Evolutionary conservation across 2,888 invertebrate species (phyloP).

Genomic region (Lydus trimaculatus): DNA sequence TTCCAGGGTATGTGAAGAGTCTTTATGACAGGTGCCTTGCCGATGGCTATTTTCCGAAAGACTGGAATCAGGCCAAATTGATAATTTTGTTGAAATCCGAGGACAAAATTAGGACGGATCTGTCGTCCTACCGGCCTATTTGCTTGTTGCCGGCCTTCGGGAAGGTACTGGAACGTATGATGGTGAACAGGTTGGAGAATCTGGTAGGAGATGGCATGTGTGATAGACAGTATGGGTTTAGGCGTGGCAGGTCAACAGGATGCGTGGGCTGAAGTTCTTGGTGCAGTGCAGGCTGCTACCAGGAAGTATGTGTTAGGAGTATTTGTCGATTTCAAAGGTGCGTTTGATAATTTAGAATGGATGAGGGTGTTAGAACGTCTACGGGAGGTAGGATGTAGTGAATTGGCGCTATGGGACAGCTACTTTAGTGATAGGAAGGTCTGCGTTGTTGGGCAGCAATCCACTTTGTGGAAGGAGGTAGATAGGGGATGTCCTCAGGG

Average conservation of each 20-base stretch:
- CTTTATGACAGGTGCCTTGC: slow-evolving; percentile 10
- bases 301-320: slow-evolving; percentile 21
- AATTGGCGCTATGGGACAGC: slow-evolving; percentile 12
- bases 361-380: slow-evolving; percentile 1
- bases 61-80: slow-evolving; percentile 10
- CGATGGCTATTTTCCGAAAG: slow-evolving; percentile 3
- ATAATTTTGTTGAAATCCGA: slow-evolving; percentile 2
- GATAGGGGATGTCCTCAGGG: background rate
- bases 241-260: slow-evolving; percentile 18
- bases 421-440: slow-evolving; percentile 10
- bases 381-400: too few species aligned
- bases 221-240: slow-evolving; percentile 24
- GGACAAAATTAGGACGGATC: background rate
- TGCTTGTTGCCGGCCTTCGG: slow-evolving; percentile 16
- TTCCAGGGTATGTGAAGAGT: background rate
- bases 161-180: slow-evolving; percentile 24
- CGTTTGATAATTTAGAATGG: slow-evolving; percentile 25
- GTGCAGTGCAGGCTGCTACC: background rate
- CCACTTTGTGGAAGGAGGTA: background rate
- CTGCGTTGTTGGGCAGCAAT: background rate
- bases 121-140: slow-evolving; percentile 18
- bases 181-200: background rate
- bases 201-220: background rate
- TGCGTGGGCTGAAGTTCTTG: slow-evolving; percentile 10
- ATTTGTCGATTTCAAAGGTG: slow-evolving; percentile 26